phyloP scores from a whole-genome alignment of 2,888 invertebrate genomes.

The Leucophenga montana region DNA sequence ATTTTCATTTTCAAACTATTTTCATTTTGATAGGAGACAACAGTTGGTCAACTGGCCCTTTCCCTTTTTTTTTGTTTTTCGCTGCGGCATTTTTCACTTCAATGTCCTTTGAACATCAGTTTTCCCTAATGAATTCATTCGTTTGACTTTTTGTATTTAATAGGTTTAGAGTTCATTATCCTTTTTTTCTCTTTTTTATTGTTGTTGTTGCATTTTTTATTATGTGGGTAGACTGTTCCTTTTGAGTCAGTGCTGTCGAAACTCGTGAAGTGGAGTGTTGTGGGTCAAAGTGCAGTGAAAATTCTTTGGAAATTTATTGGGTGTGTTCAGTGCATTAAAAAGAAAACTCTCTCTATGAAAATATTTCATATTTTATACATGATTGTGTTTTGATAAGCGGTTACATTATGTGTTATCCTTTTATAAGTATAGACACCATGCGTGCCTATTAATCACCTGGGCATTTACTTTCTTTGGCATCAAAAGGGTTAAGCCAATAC shows the following conservation, averaged over 20 bases:
- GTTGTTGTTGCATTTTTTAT: slow-evolving; percentile 6
- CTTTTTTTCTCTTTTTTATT: slow-evolving; percentile 3
- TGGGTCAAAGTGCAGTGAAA: slow-evolving; percentile 2
- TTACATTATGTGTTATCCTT: neutral
- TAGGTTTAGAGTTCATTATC: slow-evolving; percentile 4
- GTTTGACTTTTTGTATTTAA: slow-evolving; percentile 54
- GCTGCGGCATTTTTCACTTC: slow-evolving; percentile 9
- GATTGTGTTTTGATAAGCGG: slow-evolving; percentile 27
- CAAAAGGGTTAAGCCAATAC: no score
- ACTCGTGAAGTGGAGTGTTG: neutral
- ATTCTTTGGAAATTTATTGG: slow-evolving; percentile 62
- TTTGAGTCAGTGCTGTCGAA: neutral
- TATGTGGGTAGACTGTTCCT: slow-evolving; percentile 1
- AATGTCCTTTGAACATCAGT: slow-evolving; percentile 14
- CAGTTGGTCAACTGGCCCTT: slow-evolving; percentile 52
- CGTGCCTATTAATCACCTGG: slow-evolving; percentile 18
- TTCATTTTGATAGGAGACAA: slow-evolving; percentile 34
- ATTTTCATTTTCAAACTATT: slow-evolving; percentile 11
- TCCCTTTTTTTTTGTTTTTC: slow-evolving; percentile 27
- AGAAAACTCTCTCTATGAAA: neutral
- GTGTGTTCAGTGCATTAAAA: slow-evolving; percentile 60
- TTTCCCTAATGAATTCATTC: slow-evolving; percentile 66
- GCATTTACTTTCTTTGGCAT: no score
- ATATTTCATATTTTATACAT: slow-evolving; percentile 4
- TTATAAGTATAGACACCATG: slow-evolving; percentile 4